These are phyloP conservation scores for Pandemis cinnamomeana DNA, from an alignment of 2,888 invertebrate genomes.

Conservation along the genomic window DNA sequence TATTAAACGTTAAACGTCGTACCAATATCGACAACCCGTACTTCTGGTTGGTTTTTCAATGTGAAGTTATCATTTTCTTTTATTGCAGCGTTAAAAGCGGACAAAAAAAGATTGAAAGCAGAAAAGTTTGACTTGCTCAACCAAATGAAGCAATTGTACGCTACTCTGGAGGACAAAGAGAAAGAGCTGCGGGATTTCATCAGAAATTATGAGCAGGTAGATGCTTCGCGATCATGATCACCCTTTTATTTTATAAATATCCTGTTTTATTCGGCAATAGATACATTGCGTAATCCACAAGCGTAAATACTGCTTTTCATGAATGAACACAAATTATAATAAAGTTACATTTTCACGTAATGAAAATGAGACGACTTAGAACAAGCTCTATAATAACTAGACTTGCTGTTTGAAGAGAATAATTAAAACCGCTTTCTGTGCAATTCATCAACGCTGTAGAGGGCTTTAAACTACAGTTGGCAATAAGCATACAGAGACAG, in stretches of 20 bases:
- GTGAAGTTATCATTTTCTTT: constrained; percentile 47
- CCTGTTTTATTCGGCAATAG: not conserved
- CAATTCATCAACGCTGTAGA: constrained; percentile 2
- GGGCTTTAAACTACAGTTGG: not conserved
- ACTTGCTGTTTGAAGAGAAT: constrained; percentile 6
- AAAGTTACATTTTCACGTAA: not conserved
- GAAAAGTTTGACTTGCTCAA: constrained; percentile 96
- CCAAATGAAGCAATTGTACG: constrained; percentile 97
- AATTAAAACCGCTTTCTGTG: constrained; percentile 31
- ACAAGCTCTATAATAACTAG: constrained; percentile 24
- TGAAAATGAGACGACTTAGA: constrained; percentile 6
- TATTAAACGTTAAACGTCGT: not conserved
- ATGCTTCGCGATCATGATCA: not conserved
- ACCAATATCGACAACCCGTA: not conserved
- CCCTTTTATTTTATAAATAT: not conserved
- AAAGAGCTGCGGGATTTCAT: constrained; percentile 97
- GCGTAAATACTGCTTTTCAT: not conserved
- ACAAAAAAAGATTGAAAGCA: constrained; percentile 95
- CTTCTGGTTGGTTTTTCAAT: constrained; percentile 17
- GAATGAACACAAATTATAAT: not conserved
- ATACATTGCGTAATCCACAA: not conserved
- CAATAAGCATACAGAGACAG: not conserved
- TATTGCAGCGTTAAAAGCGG: constrained; percentile 91
- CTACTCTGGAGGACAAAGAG: constrained; percentile 97
- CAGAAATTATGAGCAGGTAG: constrained; percentile 95